Evolutionary conservation across 2,797 vertebrate species (phyloP), one percentile per base, ranked within the genome.

Genomic region (Staurois parvus): DNA sequence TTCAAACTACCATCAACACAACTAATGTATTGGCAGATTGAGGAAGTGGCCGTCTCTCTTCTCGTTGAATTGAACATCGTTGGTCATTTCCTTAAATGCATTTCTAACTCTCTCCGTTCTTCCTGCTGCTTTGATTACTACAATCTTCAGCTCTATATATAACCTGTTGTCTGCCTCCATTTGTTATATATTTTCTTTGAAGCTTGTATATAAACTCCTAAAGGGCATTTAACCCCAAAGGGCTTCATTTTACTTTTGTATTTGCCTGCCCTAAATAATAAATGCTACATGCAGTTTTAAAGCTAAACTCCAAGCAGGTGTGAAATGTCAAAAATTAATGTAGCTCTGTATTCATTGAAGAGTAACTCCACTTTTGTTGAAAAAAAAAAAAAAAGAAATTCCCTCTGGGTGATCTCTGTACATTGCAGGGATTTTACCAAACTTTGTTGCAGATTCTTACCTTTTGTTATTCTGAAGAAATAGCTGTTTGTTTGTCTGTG

Each of bases 21-120:
- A 77, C 82, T 84, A 84, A 84, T 84, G 83, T 79, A 79, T 66
- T 52, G 48, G 66, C 37, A 42, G 68, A 64, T 79, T 77, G 34
- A 84, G 83, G 83, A 84, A 84, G 75, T 73, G 10, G 28, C 37
- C 15, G 37, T 64, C 24, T 72, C 77, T 72, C 68, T 37, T 37
- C 68, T 72, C 29, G 68, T 79, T 72, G 66, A 59, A 37, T 11
- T 59, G 82, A 84, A 84, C 83, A 72, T 78, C n/a, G 67, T 34
- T 84, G 83, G 67, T 59, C 83, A 84, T 84, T 84, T 84, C 76
- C 83, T 72, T 84, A 79, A 79, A 77, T 84, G 76, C 68, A 69
- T 72, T 56, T 84, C 52, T 79, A 79, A 62, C 56, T 48, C 56
- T 68, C 29, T 52, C 21, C 56, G 56, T 29, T 72, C 83, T 73